Percentiles rank a stretch among this genome's conserved stretches.
phyloP scores from a whole-genome alignment of 1,140 invertebrate species.

The Bombus waltoni region DNA sequence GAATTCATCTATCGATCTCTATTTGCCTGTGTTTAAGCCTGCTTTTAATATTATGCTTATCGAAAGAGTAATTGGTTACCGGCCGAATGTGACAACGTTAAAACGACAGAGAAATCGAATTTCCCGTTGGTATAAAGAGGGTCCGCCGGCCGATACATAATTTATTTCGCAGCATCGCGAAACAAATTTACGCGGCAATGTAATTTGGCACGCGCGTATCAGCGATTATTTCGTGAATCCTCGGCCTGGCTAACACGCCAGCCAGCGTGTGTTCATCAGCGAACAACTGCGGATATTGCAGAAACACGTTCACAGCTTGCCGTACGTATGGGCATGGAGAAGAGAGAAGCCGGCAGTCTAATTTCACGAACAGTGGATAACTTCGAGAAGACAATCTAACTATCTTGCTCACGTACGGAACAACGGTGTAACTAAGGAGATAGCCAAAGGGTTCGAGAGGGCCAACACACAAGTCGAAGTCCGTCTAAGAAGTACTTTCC shows the following conservation, averaged over 20 bases:
- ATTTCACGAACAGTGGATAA: conserved; percentile 61
- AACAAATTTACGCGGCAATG: conserved; percentile 29
- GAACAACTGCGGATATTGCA: conserved; percentile 51
- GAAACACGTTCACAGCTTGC: conserved; percentile 36
- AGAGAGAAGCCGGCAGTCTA: conserved; percentile 41
- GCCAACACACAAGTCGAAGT: conserved; percentile 50
- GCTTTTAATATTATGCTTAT: conserved; percentile 50
- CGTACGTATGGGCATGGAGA: conserved; percentile 54
- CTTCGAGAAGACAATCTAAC: conserved; percentile 68
- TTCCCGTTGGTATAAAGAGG: conserved; percentile 24
- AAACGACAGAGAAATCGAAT: conserved; percentile 56
- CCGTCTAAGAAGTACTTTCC: conserved; percentile 55
- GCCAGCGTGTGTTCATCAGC: conserved; percentile 40
- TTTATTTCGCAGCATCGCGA: conserved; percentile 50
- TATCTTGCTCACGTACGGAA: conserved; percentile 64
- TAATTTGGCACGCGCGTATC: conserved; percentile 38
- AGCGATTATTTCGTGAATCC: conserved; percentile 27
- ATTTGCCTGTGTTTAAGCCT: conserved; percentile 25
- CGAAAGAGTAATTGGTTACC: conserved; percentile 40
- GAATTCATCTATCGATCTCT: conserved; percentile 14
- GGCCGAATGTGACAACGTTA: conserved; percentile 36
- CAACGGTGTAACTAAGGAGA: conserved; percentile 59
- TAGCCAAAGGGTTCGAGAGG: conserved; percentile 50
- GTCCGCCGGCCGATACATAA: conserved; percentile 39
- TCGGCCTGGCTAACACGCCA: neutral